These are phyloP conservation scores for Chironomus tentans DNA, from an alignment of 2,888 invertebrate species.

Conservation along the genomic window DNA sequence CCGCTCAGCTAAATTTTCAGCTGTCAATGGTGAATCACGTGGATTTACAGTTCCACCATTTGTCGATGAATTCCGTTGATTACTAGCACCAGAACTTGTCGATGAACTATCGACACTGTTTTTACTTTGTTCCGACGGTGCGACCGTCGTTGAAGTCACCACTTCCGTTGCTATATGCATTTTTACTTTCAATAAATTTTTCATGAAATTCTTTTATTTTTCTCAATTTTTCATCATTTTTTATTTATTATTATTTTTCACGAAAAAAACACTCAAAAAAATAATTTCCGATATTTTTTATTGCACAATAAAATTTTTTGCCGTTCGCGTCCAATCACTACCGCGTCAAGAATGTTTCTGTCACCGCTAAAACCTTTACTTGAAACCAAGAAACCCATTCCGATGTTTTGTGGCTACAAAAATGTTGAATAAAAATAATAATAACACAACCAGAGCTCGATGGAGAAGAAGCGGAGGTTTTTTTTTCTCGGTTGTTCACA, in stretches of 20 bases:
- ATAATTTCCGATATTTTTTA: neutral
- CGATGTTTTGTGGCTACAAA: slow-evolving; percentile 25
- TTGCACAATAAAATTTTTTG: neutral
- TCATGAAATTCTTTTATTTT: neutral
- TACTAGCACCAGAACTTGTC: slow-evolving; percentile 17
- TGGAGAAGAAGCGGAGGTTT: slow-evolving; percentile 9
- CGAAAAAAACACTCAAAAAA: neutral
- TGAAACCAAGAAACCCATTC: slow-evolving; percentile 20
- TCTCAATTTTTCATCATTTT: neutral
- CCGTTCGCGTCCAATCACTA: slow-evolving; percentile 4
- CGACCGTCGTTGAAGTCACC: slow-evolving; percentile 57
- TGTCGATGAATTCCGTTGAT: neutral
- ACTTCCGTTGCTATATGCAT: slow-evolving; percentile 75
- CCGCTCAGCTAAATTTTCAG: slow-evolving; percentile 72
- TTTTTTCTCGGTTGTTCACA: neutral
- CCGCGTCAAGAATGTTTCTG: slow-evolving; percentile 25
- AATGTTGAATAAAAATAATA: slow-evolving; percentile 26
- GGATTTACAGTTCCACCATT: slow-evolving; percentile 2
- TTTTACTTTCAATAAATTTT: slow-evolving; percentile 29
- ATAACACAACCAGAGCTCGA: slow-evolving; percentile 25
- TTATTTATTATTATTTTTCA: neutral
- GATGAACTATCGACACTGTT: neutral
- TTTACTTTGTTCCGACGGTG: slow-evolving; percentile 30
- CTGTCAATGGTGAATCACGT: slow-evolving; percentile 52
- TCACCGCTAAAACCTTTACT: slow-evolving; percentile 26